Conservation (phyloP, 2,113 vertebrate species). For the Pimephales promelas region DNA sequence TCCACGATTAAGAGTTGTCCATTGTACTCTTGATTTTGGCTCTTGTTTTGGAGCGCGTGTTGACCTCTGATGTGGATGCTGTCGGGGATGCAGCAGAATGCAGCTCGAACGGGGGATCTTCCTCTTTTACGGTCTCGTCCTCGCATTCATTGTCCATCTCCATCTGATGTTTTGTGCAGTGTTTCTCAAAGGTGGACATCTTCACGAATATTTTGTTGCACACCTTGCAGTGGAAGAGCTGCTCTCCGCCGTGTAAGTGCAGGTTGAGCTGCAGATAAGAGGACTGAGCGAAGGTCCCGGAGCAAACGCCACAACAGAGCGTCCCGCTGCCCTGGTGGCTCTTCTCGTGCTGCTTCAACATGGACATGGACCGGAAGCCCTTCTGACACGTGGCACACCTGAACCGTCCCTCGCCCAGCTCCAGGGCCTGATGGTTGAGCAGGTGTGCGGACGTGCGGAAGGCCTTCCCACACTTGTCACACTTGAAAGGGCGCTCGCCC, state of each 20-base stretch:
- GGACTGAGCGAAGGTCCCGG: constrained; percentile 64
- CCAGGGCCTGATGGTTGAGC: constrained; percentile 68
- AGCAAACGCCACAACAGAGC: constrained; percentile 74
- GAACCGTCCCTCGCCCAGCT: constrained; percentile 49
- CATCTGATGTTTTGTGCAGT: constrained; percentile 70
- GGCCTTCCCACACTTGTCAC: constrained; percentile 63
- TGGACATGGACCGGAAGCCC: constrained; percentile 35
- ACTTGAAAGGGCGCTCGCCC: constrained; percentile 66
- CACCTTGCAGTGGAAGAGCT: constrained; percentile 73
- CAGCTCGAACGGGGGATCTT: constrained; percentile 62
- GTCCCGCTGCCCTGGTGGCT: constrained; percentile 52
- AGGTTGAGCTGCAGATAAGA: constrained; percentile 69
- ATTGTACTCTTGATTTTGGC: constrained; percentile 62
- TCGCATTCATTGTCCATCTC: constrained; percentile 49
- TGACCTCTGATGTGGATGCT: constrained; percentile 65
- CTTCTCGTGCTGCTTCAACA: constrained; percentile 59
- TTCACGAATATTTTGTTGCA: constrained; percentile 72
- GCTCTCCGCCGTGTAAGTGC: constrained; percentile 60
- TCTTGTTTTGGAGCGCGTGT: constrained; percentile 73
- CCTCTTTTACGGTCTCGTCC: constrained; percentile 14
- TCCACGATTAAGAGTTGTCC: constrained; percentile 41
- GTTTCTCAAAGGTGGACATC: constrained; percentile 71
- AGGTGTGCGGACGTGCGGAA: constrained; percentile 70
- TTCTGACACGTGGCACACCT: constrained; percentile 29
- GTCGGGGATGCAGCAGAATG: constrained; percentile 40